Percentiles rank a stretch among this genome's conserved stretches.
Evolutionary conservation across 2,888 invertebrate genomes (phyloP).

Genomic region (Mimas tiliae): DNA sequence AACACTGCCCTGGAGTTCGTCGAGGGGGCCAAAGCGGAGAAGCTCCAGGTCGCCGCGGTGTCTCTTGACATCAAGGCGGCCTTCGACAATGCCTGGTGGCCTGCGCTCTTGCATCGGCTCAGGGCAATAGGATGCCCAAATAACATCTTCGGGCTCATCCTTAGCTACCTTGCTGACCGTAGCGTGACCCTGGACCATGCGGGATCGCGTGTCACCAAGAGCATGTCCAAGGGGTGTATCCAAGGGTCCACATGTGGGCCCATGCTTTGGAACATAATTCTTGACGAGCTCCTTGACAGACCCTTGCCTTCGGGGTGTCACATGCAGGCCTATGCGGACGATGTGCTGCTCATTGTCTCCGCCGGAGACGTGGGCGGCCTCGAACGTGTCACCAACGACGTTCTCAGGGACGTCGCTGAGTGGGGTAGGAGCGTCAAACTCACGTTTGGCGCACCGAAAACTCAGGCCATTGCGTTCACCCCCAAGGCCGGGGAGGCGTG

Average conservation of each 20-base stretch:
- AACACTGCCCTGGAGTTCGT: slow-evolving; percentile 27
- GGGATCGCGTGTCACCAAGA: slow-evolving; percentile 3
- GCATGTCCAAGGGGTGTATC: background rate
- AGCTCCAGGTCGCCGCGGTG: slow-evolving; percentile 19
- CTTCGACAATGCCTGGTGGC: too few relatives aligned
- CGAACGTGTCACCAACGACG: background rate
- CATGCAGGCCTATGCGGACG: background rate
- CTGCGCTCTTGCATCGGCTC: too few relatives aligned
- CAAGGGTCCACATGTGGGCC: too few relatives aligned
- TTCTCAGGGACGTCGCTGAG: background rate
- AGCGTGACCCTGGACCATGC: slow-evolving; percentile 31
- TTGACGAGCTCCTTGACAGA: too few relatives aligned
- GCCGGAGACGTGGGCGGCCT: background rate
- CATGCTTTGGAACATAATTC: too few relatives aligned
- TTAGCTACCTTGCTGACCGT: slow-evolving; percentile 33
- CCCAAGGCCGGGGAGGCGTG: too few relatives aligned
- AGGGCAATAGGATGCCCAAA: slow-evolving; percentile 34
- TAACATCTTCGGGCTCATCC: slow-evolving; percentile 36
- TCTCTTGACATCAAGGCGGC: slow-evolving; percentile 6
- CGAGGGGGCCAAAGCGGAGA: slow-evolving; percentile 15
- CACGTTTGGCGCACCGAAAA: background rate
- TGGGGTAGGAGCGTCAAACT: background rate
- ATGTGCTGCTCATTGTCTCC: background rate
- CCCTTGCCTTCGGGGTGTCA: background rate
- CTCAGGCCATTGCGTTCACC: background rate